Base-by-base conservation (phyloP, 2,113 vertebrate genomes). In the Megaleporinus macrocephalus region DNA sequence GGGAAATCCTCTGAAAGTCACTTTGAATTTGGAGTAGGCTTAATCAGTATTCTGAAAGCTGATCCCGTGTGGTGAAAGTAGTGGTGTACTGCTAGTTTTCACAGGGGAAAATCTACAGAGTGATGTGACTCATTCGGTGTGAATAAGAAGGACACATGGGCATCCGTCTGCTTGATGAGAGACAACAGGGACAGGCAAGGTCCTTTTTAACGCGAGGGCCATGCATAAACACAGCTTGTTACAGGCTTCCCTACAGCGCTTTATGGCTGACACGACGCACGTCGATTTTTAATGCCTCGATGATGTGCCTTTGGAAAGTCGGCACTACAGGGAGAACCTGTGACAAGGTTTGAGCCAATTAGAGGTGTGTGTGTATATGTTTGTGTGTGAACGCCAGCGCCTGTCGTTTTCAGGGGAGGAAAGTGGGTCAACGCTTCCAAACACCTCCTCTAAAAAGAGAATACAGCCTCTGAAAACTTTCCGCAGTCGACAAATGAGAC, bases 271-370 rank as follows among this genome's bases (percentile, higher is more conserved):
- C 83, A 91, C 83, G 73, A 73, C 80, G 87, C 89, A 87, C 83
- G 86, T 86, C 27, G 71, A 87, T 88, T 89, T 83, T 87, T 87
- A 87, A 85, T 70, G 71, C 80, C 88, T 89, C 78, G 73, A 81
- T n/a, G 76, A 87, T 30, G 76, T 55, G 85, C 79, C 62, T 90
- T 89, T 84, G 24, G 22, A 87, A 82, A 87, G 77, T 78, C 44
- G 1, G 49, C 44, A 86, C 88, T 83, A 72, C 81, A 82, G 83
- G 86, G 89, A 59, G 81, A 88, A 84, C 71, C 59, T 33, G 84
- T 90, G 90, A 91, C 89, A 84, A 80, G 86, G 71, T 82, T 79
- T 73, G 80, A 85, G 85, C 88, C 89, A 93, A 91, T 93, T 90
- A 93, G 86, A 84, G 78, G 82, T 15, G 83, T 90, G 88, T 86